Base-by-base conservation (phyloP, 2,888 invertebrate genomes). In the Cataglyphis altisquamis region DNA sequence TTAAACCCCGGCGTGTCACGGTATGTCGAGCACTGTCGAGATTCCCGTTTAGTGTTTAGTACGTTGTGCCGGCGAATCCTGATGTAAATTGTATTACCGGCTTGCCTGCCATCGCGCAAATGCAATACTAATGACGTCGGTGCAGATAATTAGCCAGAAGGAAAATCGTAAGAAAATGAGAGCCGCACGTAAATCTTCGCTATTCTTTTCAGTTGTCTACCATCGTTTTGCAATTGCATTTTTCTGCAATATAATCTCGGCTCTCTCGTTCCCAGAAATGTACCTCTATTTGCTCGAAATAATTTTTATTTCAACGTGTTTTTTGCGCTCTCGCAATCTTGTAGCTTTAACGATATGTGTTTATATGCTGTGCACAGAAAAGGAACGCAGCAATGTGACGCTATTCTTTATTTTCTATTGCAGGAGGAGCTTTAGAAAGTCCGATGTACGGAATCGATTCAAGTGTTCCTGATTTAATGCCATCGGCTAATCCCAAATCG, bases 391-490 rank as follows among this genome's bases (percentile, higher is more conserved):
- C 75, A 29, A 67, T 57, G 45, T 39, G 45, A 21, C 29, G 29
- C 18, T 57, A 57, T 80, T 60, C 48, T 72, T 80, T 80, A 72
- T 80, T 80, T 80, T n/a, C 60, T 62, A 72, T 80, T 80, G 78
- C 57, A 12, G 25, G 12, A 36, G 72, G 36, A 72, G 72, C 60
- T 80, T 72, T 62, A 70, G 8, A 12, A 80, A 72, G 48, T 18
- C 84, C 74, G 21, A 84, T 77, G 77, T 87, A 84, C 83, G 88
- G 82, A 84, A 87, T 84, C 84, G 83, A 86, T 84, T 80, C 82
- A 48, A 63, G 72, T 52, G 82, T 82, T 84, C 85, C 83, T 90
- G 90, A 90, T 90, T 90, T 90, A 90, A 89, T 85, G 87, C 77
- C n/a, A 68, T 41, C 32, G 68, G 68, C 87, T 90, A 90, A 90